These are phyloP conservation scores for Porphyrio hochstetteri DNA, from an alignment of 2,113 vertebrate genomes.

Conservation along the genomic window DNA sequence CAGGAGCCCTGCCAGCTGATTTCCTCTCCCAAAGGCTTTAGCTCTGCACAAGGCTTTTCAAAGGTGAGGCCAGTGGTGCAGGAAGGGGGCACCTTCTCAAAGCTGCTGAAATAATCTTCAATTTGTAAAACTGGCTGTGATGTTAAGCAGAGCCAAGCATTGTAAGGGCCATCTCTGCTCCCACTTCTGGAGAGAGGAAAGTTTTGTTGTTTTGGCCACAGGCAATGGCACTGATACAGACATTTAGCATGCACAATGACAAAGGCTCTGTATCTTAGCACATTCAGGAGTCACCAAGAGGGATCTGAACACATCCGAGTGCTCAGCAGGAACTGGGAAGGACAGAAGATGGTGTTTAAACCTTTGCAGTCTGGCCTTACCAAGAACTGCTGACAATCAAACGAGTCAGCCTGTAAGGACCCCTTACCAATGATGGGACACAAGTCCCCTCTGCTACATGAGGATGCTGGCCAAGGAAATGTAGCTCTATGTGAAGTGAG, in stretches of 20 bases:
- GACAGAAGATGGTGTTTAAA: background rate
- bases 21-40: rapidly evolving
- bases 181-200: background rate
- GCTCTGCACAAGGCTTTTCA: background rate
- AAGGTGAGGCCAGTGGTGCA: background rate
- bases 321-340: background rate
- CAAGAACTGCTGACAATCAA: background rate
- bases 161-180: background rate
- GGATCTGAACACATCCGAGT: background rate
- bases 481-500: background rate
- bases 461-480: background rate
- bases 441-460: background rate
- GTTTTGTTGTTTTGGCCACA: background rate
- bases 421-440: background rate
- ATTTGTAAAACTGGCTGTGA: background rate
- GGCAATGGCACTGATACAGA: background rate
- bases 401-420: background rate
- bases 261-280: background rate
- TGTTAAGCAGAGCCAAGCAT: background rate
- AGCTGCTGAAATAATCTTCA: background rate
- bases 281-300: background rate
- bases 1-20: rapidly evolving
- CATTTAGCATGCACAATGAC: background rate
- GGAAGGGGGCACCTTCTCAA: background rate
- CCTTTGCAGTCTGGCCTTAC: background rate